A percentile compares a stretch with the other conserved stretches of the same genome.
These are phyloP conservation scores for Yponomeuta malinellus DNA, from an alignment of 2,888 invertebrate species.

Conservation along the genomic window DNA sequence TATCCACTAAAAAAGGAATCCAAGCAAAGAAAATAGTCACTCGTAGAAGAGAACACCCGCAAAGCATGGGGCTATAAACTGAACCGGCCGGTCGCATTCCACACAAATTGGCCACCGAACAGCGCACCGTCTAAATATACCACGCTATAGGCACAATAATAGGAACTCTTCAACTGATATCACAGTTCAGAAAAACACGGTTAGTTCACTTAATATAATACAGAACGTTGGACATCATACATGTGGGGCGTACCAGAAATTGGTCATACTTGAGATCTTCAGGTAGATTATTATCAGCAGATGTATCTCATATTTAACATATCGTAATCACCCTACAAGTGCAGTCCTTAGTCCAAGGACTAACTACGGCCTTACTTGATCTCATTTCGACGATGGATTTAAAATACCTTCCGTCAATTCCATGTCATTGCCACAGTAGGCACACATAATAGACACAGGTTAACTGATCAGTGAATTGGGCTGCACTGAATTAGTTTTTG, in stretches of 20 bases:
- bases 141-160: slow-evolving; percentile 6
- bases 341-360: too few species aligned
- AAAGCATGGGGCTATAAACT: not conserved
- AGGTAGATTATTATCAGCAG: too few species aligned
- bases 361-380: too few species aligned
- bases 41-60: not conserved
- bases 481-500: slow-evolving; percentile 1
- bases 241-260: too few species aligned
- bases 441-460: not conserved
- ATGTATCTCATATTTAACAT: too few species aligned
- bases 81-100: slow-evolving; percentile 11
- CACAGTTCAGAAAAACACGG: not conserved
- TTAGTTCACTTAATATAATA: not conserved
- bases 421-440: not conserved
- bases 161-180: slow-evolving; percentile 3
- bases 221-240: not conserved
- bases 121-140: slow-evolving; percentile 6
- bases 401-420: not conserved
- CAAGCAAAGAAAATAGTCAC: not conserved
- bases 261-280: too few species aligned
- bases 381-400: too few species aligned
- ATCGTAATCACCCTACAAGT: too few species aligned
- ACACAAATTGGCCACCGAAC: slow-evolving; percentile 10
- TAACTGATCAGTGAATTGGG: not conserved
- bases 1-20: not conserved